Evolutionary conservation across 2,797 vertebrate species (phyloP).

Genomic region (Rallus crepitans): DNA sequence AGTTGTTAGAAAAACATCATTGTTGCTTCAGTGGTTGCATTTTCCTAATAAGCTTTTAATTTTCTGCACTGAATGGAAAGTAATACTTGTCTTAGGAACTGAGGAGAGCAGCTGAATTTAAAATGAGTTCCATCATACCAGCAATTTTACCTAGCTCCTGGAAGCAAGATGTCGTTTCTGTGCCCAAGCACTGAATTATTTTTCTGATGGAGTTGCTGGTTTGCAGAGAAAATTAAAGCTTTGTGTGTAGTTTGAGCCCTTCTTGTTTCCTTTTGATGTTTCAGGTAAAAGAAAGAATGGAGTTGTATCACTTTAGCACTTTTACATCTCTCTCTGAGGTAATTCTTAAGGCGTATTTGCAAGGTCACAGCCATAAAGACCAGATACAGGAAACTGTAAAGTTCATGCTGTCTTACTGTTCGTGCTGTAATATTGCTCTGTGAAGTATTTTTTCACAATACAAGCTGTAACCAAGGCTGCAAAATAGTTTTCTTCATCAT

Average conservation of each 20-base stretch:
- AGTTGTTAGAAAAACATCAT: background rate
- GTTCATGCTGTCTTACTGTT: background rate
- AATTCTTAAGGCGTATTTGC: background rate
- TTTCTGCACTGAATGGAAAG: background rate
- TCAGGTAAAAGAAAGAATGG: background rate
- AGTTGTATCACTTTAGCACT: background rate
- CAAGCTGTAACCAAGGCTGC: background rate
- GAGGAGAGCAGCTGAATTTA: background rate
- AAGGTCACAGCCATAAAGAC: background rate
- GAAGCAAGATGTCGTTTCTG: background rate
- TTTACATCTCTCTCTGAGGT: background rate
- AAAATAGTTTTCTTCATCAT: background rate
- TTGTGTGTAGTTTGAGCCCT: background rate
- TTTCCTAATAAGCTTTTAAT: constrained; percentile 24
- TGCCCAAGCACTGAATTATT: background rate
- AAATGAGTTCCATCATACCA: background rate
- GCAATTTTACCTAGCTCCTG: background rate
- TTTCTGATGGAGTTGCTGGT: background rate
- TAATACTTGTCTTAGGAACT: background rate
- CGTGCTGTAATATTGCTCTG: background rate
- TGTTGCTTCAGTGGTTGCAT: background rate
- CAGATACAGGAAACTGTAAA: background rate
- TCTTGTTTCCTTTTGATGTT: constrained; percentile 15
- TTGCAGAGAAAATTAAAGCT: constrained; percentile 22
- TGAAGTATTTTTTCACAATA: background rate